A percentile compares a stretch with the other conserved stretches of the same genome.
Evolutionary conservation across 2,113 vertebrate genomes (phyloP).

Genomic region (Pluvianellus socialis): DNA sequence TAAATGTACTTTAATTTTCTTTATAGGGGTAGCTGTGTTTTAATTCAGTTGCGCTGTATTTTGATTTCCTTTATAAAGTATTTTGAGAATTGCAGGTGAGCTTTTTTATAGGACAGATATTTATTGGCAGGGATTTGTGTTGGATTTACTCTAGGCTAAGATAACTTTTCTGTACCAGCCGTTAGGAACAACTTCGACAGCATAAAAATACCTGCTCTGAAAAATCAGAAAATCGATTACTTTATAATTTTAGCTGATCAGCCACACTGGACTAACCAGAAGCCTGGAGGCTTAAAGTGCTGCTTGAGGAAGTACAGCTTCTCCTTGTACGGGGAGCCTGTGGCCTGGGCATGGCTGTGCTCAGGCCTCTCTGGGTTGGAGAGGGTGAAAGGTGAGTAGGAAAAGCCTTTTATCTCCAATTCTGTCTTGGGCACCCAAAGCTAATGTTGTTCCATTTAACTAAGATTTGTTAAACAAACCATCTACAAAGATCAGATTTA

Average conservation of each 20-base stretch:
- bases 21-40: neutral
- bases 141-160: neutral
- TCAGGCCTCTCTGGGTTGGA: neutral
- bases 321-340: neutral
- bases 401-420: neutral
- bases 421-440: neutral
- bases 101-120: neutral
- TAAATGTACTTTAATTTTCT: neutral
- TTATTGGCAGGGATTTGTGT: neutral
- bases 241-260: neutral
- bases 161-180: neutral
- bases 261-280: neutral
- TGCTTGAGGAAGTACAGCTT: conserved; percentile 9
- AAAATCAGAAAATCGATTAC: neutral
- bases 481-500: conserved; percentile 54
- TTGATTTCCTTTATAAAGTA: neutral
- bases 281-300: neutral
- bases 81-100: neutral
- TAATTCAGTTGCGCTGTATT: neutral
- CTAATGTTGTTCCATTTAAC: conserved; percentile 10
- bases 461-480: conserved; percentile 49
- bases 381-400: neutral
- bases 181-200: neutral
- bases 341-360: neutral
- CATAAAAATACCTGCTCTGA: neutral